Percentiles rank a stretch among this genome's conserved stretches.
Evolutionary conservation across 2,797 vertebrate species (phyloP).

Genomic region (Hydrophis major): DNA sequence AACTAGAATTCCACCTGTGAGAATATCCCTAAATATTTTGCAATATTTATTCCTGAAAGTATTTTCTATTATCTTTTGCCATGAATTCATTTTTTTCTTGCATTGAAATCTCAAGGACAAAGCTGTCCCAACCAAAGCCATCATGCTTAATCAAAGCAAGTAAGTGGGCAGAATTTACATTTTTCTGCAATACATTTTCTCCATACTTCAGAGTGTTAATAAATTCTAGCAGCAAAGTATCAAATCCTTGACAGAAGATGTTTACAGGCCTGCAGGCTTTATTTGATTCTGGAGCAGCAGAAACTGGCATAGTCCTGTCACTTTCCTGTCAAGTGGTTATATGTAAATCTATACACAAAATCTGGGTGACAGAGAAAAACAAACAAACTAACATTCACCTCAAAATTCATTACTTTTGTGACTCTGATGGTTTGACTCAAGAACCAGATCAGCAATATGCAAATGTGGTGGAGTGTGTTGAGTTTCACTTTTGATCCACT

Average conservation of each 20-base stretch:
- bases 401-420: background rate
- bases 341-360: background rate
- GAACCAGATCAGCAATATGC: background rate
- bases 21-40: background rate
- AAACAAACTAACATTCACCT: background rate
- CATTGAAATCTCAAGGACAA: background rate
- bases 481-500: background rate
- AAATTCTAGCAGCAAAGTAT: background rate
- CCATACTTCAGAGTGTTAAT: background rate
- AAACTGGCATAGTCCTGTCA: accelerated
- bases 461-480: background rate
- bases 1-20: background rate
- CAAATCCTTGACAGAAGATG: background rate
- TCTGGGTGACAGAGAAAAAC: background rate
- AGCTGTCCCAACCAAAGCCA: background rate
- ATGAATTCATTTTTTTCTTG: background rate
- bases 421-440: background rate
- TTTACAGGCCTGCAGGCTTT: background rate
- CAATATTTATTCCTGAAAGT: background rate
- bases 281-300: background rate
- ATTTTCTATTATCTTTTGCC: background rate
- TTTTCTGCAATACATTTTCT: background rate
- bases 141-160: background rate
- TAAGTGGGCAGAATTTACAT: background rate
- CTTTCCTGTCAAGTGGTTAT: background rate